Base-by-base conservation (phyloP, 2,888 invertebrate genomes). In the Seira sanloemensis region DNA sequence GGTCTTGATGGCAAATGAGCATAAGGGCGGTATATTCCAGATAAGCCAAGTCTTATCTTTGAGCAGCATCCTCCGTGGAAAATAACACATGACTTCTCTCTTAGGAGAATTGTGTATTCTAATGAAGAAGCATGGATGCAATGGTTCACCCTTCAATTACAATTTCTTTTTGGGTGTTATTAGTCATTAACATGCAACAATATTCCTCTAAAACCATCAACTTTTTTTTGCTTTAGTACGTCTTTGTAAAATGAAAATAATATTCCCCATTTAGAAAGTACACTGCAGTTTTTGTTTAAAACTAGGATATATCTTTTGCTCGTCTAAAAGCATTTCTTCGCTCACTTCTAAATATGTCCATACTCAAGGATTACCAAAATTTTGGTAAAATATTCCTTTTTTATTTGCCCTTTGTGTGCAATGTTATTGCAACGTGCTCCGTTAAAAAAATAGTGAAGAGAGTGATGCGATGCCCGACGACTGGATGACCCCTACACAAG, bases 181-280 rank as follows among this genome's bases (percentile, higher is more conserved):
- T 80, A 80, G 80, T 74, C 80, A 80, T 80, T 68, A 80, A 27
- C 80, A 80, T 80, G 80, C 80, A 21, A 80, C 5, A 4, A 37
- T 37, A 37, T 37, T 37, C n/a, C n/a, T n/a, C n/a, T n/a, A n/a
- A n/a, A n/a, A n/a, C n/a, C n/a, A n/a, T n/a, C n/a, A n/a, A n/a
- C n/a, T n/a, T n/a, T n/a, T n/a, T n/a, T n/a, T n/a, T n/a, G n/a
- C n/a, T n/a, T n/a, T n/a, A n/a, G n/a, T n/a, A n/a, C n/a, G n/a
- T n/a, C n/a, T n/a, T n/a, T n/a, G n/a, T n/a, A n/a, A n/a, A n/a
- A n/a, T n/a, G n/a, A n/a, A n/a, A n/a, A n/a, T n/a, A n/a, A n/a
- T n/a, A n/a, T 37, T 37, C 12, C 12, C 37, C 37, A 37, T 37
- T 37, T 37, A 37, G 37, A 37, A 37, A 37, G 4, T 37, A 37